Conservation (phyloP, 2,888 invertebrate genomes). For the Andrena haemorrhoa region DNA sequence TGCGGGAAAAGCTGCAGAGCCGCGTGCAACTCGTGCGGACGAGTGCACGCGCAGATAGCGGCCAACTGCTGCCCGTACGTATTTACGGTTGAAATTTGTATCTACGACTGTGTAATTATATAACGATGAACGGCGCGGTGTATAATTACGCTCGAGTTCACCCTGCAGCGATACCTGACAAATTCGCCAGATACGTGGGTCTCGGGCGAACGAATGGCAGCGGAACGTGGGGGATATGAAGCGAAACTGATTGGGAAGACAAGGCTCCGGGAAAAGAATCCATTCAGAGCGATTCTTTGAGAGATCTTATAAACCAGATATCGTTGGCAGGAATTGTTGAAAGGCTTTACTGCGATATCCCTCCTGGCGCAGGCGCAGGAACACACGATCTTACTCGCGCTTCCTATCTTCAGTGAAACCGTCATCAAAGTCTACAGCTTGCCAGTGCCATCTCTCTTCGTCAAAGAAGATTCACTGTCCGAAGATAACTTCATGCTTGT, state of each 20-base stretch:
- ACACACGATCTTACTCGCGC: not conserved
- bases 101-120: slow-evolving; percentile 50
- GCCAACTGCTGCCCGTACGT: not conserved
- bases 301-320: too few species aligned
- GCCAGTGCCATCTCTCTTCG: too few species aligned
- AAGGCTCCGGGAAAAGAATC: not conserved
- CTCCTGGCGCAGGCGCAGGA: too few species aligned
- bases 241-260: slow-evolving; percentile 4
- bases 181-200: slow-evolving; percentile 17
- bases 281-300: too few species aligned
- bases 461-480: not conserved
- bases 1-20: slow-evolving; percentile 12
- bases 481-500: not conserved
- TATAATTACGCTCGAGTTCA: slow-evolving; percentile 44
- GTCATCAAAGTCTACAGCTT: not conserved
- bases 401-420: not conserved
- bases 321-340: too few species aligned
- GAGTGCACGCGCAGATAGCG: slow-evolving; percentile 18
- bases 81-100: slow-evolving; percentile 36
- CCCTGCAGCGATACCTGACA: slow-evolving; percentile 35
- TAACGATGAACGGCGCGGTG: slow-evolving; percentile 41
- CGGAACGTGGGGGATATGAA: not conserved
- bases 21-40: slow-evolving; percentile 14
- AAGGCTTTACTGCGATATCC: too few species aligned
- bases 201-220: not conserved